phyloP scores from a whole-genome alignment of 2,888 invertebrate species.

The Caenorhabditis plicata region DNA sequence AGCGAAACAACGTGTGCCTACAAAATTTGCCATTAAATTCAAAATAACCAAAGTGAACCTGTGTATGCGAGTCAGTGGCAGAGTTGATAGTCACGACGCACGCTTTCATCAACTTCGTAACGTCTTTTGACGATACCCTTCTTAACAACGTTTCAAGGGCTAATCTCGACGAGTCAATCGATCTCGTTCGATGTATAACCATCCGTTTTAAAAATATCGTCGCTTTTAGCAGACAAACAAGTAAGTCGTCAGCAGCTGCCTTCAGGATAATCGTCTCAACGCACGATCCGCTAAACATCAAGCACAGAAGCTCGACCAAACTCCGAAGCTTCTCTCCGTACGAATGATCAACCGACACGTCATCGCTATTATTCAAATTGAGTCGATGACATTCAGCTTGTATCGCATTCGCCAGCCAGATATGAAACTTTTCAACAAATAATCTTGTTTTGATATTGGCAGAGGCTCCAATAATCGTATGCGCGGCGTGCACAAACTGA shows the following conservation, averaged over 20 bases:
- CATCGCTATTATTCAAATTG: constrained; percentile 4
- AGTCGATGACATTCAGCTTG: constrained; percentile 22
- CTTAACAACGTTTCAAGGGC: constrained; percentile 35
- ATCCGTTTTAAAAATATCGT: constrained; percentile 39
- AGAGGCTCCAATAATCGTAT: constrained; percentile 24
- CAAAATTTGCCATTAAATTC: too few relatives aligned
- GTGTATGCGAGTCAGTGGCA: constrained; percentile 14
- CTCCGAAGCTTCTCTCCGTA: constrained; percentile 25
- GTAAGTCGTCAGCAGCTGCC: constrained; percentile 32
- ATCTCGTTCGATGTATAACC: constrained; percentile 18
- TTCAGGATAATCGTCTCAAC: constrained; percentile 39
- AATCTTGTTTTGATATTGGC: constrained; percentile 31
- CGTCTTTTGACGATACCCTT: constrained; percentile 27
- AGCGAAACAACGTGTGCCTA: constrained; percentile 42
- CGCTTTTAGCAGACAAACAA: constrained; percentile 40
- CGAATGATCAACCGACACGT: constrained; percentile 7
- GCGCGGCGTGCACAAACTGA: constrained; percentile 34
- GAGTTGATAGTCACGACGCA: constrained; percentile 30
- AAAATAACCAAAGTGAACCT: constrained; percentile 10
- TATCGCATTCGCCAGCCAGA: constrained; percentile 29
- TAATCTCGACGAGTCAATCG: constrained; percentile 29
- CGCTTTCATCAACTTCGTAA: constrained; percentile 23
- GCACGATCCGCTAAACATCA: constrained; percentile 30
- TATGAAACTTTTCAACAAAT: constrained; percentile 38
- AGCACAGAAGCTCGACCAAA: constrained; percentile 26